These are phyloP conservation scores for Drosophila percnosoma DNA, from an alignment of 2,888 invertebrate genomes.

Conservation along the genomic window DNA sequence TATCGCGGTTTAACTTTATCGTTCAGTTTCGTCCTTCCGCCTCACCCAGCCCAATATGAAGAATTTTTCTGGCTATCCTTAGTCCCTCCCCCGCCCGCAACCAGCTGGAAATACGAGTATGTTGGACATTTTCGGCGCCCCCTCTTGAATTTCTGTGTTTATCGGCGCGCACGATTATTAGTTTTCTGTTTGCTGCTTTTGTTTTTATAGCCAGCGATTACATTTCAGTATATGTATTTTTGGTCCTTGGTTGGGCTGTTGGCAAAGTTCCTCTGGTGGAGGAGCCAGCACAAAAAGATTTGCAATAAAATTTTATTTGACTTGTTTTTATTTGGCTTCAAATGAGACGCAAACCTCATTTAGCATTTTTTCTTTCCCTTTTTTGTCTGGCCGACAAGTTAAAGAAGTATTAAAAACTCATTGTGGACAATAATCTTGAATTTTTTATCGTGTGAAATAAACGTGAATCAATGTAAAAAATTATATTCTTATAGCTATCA, in stretches of 20 bases:
- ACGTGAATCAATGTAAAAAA: slow-evolving; percentile 16
- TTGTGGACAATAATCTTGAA: slow-evolving; percentile 48
- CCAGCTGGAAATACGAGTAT: slow-evolving; percentile 28
- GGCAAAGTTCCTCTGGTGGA: slow-evolving; percentile 6
- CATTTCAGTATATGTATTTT: slow-evolving; percentile 64
- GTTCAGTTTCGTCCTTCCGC: slow-evolving; percentile 57
- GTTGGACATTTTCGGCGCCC: slow-evolving; percentile 22
- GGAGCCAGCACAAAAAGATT: slow-evolving; percentile 57
- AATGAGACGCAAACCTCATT: slow-evolving; percentile 56
- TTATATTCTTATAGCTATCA: slow-evolving; percentile 1
- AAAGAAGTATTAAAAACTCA: slow-evolving; percentile 71
- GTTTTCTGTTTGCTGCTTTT: slow-evolving; percentile 73
- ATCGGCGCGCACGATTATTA: slow-evolving; percentile 78
- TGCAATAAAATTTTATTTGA: slow-evolving; percentile 77
- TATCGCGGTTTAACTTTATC: slow-evolving; percentile 80
- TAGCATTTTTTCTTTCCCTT: slow-evolving; percentile 8
- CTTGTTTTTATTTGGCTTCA: slow-evolving; percentile 53
- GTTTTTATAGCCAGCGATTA: slow-evolving; percentile 77
- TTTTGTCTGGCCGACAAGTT: slow-evolving; percentile 16
- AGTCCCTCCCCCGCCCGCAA: not conserved
- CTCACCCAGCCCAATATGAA: slow-evolving; percentile 36
- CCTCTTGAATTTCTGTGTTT: slow-evolving; percentile 68
- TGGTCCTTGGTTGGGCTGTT: slow-evolving; percentile 25
- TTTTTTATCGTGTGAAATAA: slow-evolving; percentile 26
- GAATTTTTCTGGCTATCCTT: slow-evolving; percentile 38